Percentiles rank a stretch among this genome's conserved stretches.
phyloP scores from a whole-genome alignment of 2,113 vertebrate species.

The Trichomycterus rosablanca region DNA sequence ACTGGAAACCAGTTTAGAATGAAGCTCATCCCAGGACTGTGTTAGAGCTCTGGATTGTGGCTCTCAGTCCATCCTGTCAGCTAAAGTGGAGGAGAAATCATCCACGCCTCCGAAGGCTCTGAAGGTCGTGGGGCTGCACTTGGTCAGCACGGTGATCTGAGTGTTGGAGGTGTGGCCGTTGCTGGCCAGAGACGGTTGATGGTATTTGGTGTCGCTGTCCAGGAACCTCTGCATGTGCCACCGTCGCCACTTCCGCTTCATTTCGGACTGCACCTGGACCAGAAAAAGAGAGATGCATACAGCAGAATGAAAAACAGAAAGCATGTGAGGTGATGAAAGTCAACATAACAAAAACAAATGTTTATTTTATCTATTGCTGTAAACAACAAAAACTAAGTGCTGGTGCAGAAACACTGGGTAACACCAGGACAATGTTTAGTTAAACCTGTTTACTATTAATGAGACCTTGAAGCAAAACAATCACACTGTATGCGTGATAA shows the following conservation, averaged over 20 bases:
- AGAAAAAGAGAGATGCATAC: not conserved
- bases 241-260: conserved; percentile 91
- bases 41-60: not conserved
- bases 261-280: conserved; percentile 85
- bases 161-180: conserved; percentile 90
- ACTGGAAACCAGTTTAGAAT: no score
- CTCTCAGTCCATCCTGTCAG: not conserved
- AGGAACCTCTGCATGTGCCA: conserved; percentile 86
- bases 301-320: not conserved
- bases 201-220: conserved; percentile 78
- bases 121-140: conserved; percentile 77
- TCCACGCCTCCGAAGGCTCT: conserved; percentile 79
- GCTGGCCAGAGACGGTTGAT: conserved; percentile 83
- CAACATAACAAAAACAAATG: no score
- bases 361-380: no score
- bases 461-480: no score
- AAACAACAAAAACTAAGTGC: no score
- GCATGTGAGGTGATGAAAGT: no score
- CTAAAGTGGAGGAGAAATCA: conserved; percentile 75
- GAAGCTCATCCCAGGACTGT: not conserved
- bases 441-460: no score
- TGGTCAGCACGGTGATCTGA: conserved; percentile 91
- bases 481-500: no score
- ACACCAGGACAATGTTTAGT: no score
- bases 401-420: no score